Evolutionary conservation across 2,113 vertebrate species (phyloP).

Genomic region (Malurus alboscapulatus): DNA sequence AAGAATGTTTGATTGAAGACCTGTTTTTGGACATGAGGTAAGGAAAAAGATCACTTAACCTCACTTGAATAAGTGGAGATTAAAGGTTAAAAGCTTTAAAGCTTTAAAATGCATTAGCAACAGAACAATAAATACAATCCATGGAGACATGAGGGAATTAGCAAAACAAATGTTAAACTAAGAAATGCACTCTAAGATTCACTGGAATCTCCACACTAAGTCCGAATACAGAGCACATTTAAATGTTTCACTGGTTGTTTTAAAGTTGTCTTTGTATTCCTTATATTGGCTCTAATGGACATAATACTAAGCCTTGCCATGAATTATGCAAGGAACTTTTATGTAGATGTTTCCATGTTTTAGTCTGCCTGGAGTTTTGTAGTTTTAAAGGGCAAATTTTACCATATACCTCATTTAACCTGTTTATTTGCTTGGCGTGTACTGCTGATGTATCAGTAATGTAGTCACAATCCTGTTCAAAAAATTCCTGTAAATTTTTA

Average conservation of each 20-base stretch:
- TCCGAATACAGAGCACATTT: slow-evolving; percentile 54
- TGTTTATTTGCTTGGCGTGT: not conserved
- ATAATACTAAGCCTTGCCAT: not conserved
- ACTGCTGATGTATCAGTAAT: not conserved
- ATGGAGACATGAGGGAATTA: slow-evolving; percentile 73
- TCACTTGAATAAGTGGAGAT: slow-evolving; percentile 75
- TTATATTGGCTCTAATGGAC: slow-evolving; percentile 53
- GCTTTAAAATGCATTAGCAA: slow-evolving; percentile 77
- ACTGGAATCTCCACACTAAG: slow-evolving; percentile 55
- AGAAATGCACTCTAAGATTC: slow-evolving; percentile 64
- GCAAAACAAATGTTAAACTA: slow-evolving; percentile 78
- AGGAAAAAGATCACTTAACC: slow-evolving; percentile 74
- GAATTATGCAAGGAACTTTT: slow-evolving; percentile 28
- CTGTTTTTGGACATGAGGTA: slow-evolving; percentile 70
- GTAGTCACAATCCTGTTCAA: not conserved
- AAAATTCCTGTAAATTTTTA: not conserved
- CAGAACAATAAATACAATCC: slow-evolving; percentile 76
- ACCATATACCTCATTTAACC: not conserved
- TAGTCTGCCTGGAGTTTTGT: not conserved
- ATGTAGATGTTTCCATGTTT: slow-evolving; percentile 16
- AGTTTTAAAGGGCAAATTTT: slow-evolving; percentile 10
- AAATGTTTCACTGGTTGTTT: slow-evolving; percentile 54
- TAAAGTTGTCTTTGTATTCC: slow-evolving; percentile 62
- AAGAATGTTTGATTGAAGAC: slow-evolving; percentile 73
- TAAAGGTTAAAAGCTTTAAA: slow-evolving; percentile 83